Conservation (phyloP, 1,140 invertebrate species). For the Triops longicaudatus region DNA sequence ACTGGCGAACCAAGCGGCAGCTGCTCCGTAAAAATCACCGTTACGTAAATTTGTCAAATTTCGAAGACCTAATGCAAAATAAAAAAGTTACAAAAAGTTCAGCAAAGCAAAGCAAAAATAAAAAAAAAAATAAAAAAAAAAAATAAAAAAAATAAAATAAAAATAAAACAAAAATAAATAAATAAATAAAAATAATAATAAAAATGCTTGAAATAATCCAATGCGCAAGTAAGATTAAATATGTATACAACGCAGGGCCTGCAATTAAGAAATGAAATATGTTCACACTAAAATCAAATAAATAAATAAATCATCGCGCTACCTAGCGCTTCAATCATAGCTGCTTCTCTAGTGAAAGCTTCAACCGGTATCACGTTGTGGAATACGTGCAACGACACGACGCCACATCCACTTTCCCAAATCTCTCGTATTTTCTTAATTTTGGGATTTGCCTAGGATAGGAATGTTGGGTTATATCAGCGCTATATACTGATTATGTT, state of each 20-base stretch:
- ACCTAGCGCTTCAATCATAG: conserved; percentile 83
- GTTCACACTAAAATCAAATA: not conserved
- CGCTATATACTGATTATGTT: conserved; percentile 17
- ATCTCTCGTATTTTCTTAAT: conserved; percentile 73
- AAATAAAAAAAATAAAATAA: too few relatives aligned
- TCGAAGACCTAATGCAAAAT: conserved; percentile 41
- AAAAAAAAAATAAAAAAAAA: not conserved
- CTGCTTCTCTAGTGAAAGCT: conserved; percentile 84
- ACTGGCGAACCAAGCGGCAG: conserved; percentile 59
- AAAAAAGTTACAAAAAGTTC: too few relatives aligned
- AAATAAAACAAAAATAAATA: not conserved
- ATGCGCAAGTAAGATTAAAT: too few relatives aligned
- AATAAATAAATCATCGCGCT: conserved; percentile 27
- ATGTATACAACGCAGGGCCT: too few relatives aligned
- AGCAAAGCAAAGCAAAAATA: conserved; percentile 5
- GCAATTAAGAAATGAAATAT: too few relatives aligned
- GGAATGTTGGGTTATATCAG: not conserved
- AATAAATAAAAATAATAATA: not conserved
- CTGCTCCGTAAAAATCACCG: conserved; percentile 75
- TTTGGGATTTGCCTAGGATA: conserved; percentile 48
- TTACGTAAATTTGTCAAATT: conserved; percentile 71
- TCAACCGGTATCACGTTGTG: conserved; percentile 84
- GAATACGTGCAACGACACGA: conserved; percentile 83
- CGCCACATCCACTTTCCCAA: conserved; percentile 71
- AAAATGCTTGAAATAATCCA: too few relatives aligned